Evolutionary conservation across 2,797 vertebrate genomes (phyloP), one percentile per base, ranked within the genome.

Genomic region (Morelia viridis): DNA sequence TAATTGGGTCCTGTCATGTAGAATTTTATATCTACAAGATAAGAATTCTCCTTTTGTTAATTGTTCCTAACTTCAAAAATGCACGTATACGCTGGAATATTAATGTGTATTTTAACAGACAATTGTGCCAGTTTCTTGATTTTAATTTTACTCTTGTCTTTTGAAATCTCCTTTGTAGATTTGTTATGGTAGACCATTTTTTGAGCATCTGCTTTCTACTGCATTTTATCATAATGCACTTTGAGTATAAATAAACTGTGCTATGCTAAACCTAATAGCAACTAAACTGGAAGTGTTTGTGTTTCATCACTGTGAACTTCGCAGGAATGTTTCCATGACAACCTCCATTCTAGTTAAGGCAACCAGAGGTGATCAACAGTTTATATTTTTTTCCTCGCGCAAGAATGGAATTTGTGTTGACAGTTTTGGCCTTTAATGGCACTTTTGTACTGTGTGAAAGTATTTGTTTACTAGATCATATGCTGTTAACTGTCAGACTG

Each of bases 391-490:
- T 97, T 96, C 94, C 96, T 97, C 96, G 95, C 97, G 96, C 97
- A 98, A 98, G 98, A 99, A 98, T 98, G 98, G 98, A 98, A 99
- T 99, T 98, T 98, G 98, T 99, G 98, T 99, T 99, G 99, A 99
- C 98, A 99, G 98, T 99, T 98, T 98, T 98, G 98, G 99, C 98
- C 98, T 99, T 99, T 99, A 98, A 98, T 99, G 98, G 98, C 98
- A 98, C 98, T 99, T 98, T 98, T 98, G 97, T 98, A 98, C 98
- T 95, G 95, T 97, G 97, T 98, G 98, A 98, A 98, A 98, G 98
- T 98, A 98, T 99, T 99, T 99, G 98, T 99, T 99, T 99, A 99
- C 98, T 96, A 95, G 98, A 99, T 99, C 98, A 98, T 99, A 98
- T 98, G 98, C 98, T 98, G 97, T 98, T 98, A 98, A 98, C 98